Conservation (phyloP, 2,888 invertebrate genomes). For the Rosalia funebris region DNA sequence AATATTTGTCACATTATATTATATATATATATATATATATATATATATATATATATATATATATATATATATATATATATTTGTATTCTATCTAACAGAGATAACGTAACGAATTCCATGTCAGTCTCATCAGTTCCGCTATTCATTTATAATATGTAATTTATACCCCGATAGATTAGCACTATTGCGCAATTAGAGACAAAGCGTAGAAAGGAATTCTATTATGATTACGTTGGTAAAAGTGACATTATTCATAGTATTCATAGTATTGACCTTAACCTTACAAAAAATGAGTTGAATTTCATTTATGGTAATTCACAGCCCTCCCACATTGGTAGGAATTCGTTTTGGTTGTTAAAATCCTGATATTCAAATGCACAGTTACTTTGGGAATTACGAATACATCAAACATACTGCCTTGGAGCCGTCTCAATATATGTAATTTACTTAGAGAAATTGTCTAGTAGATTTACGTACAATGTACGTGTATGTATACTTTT, state of each 20-base stretch:
- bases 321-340: constrained; percentile 20
- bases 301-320: constrained; percentile 12
- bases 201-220: constrained; percentile 19
- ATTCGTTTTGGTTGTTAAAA: constrained; percentile 6
- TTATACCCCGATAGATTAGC: constrained; percentile 5
- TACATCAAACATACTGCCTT: constrained; percentile 1
- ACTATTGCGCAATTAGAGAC: constrained; percentile 7
- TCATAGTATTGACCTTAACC: constrained; percentile 25
- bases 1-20: too few species aligned
- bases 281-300: constrained; percentile 19
- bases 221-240: constrained; percentile 16
- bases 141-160: too few species aligned
- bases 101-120: too few species aligned
- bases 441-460: too few species aligned
- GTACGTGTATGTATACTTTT: too few species aligned
- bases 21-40: too few species aligned
- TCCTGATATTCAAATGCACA: constrained; percentile 9
- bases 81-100: too few species aligned
- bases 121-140: too few species aligned
- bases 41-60: too few species aligned
- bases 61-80: too few species aligned
- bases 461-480: too few species aligned
- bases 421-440: too few species aligned
- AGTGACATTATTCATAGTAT: constrained; percentile 25
- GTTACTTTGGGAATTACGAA: constrained; percentile 5